Evolutionary conservation across 2,113 vertebrate species (phyloP), one percentile per base, ranked within the genome.

Genomic region (Megaptera novaeangliae): DNA sequence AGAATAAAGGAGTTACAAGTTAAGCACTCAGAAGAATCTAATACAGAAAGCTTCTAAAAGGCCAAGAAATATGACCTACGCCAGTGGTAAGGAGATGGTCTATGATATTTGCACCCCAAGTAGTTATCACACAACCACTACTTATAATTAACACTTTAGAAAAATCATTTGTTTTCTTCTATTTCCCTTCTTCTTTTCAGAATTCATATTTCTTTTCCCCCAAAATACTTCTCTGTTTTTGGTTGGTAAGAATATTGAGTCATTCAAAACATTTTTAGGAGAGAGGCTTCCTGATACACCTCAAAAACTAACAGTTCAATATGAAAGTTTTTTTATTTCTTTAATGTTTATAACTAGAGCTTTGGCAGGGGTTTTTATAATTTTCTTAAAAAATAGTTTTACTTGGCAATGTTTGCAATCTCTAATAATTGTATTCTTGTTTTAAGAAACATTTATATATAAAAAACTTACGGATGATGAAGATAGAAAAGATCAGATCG

Each of bases 361-460:
- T 91, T 92, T 78, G 59, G 27, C 20, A 95, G 27, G 64, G 18
- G 57, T 59, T 92, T 74, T 94, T 87, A 66, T 14, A 7, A 36
- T 74, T 95, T 92, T 95, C 82, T 63, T 80, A 74, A 92, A 89
- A 88, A 83, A 71, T 63, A 77, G 3, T 49, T 81, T 75, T 85
- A 21, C 5, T 63, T 92, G 44, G 6, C 39, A 95, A 71, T 91
- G 88, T 91, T 92, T 91, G 2, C 18, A 72, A 39, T 75, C 36
- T 92, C 39, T 72, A 66, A 92, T 87, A 41, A 61, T 88, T 97
- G 75, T 94, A 75, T 83, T 77, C 52, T 86, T 87, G n/a, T 85
- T 90, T 96, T 74, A 71, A 55, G 36, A 17, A 57, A 90, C 18
- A 97, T 83, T 77, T 93, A 82, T 74, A 75, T 29, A 34, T 74